Conservation (phyloP, 35 echinoderm and acorn worm species). For the Stichopus chloronotus region DNA sequence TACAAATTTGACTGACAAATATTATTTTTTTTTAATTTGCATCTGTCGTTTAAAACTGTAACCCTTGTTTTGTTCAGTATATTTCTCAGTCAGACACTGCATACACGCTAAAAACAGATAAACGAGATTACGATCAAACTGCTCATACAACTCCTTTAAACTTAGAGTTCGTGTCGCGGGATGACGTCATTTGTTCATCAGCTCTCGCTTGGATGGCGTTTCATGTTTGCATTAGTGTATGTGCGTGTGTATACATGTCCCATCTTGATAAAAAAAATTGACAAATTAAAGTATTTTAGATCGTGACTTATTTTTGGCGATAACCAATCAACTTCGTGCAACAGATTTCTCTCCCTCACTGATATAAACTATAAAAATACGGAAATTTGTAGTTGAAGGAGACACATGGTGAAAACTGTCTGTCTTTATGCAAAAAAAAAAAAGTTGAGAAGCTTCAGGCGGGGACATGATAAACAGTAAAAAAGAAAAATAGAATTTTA, state of each 20-base stretch:
- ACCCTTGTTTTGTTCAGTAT: no score
- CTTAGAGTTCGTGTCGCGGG: neutral
- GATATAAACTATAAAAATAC: neutral
- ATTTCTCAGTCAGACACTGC: no score
- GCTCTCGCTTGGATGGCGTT: conserved; percentile 16
- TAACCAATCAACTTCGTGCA: neutral
- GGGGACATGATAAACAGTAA: neutral
- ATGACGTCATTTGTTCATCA: conserved; percentile 24
- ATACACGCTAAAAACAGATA: no score
- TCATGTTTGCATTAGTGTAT: conserved; percentile 26
- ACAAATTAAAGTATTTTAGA: neutral
- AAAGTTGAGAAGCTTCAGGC: neutral
- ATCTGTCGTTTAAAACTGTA: no score
- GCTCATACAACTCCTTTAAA: neutral
- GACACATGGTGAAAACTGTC: neutral
- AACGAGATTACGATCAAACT: no score
- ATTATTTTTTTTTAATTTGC: no score
- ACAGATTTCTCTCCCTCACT: neutral
- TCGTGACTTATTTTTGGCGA: conserved; percentile 25
- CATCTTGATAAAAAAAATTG: conserved; percentile 21
- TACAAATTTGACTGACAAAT: no score
- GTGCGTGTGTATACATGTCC: conserved; percentile 18
- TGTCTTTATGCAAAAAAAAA: neutral
- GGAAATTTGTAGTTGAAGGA: neutral
- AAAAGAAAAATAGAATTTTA: no score